phyloP scores from a whole-genome alignment of 2,113 vertebrate species.

The Rhizomys pruinosus region DNA sequence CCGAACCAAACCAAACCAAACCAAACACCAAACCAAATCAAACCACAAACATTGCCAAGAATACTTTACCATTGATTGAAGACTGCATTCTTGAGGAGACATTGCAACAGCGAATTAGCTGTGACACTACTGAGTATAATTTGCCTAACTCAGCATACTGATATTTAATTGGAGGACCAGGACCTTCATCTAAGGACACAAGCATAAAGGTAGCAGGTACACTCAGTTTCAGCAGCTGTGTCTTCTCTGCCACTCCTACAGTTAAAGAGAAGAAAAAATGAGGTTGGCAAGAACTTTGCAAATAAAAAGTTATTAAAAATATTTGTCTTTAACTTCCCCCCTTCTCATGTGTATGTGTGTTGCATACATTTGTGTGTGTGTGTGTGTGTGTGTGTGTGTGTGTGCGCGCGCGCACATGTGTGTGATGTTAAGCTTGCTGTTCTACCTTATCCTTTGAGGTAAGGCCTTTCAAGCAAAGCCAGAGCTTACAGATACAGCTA shows the following conservation, averaged over 20 bases:
- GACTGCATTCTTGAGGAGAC: conserved; percentile 98
- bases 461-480: neutral
- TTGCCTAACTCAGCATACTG: conserved; percentile 99
- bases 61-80: conserved; percentile 96
- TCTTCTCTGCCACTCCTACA: conserved; percentile 97
- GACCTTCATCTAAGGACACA: conserved; percentile 98
- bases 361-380: no score
- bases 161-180: conserved; percentile 99
- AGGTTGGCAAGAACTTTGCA: conserved; percentile 25
- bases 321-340: neutral
- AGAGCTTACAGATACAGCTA: neutral
- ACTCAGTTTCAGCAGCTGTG: conserved; percentile 96
- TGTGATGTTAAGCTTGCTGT: no score
- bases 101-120: conserved; percentile 98
- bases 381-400: no score
- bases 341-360: neutral
- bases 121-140: conserved; percentile 98
- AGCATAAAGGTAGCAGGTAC: conserved; percentile 99
- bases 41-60: no score
- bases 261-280: neutral
- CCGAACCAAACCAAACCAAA: no score
- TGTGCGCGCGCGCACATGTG: no score
- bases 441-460: neutral
- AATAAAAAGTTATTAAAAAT: conserved; percentile 29
- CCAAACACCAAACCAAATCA: no score